These are phyloP conservation scores for Arenicola marina DNA, from an alignment of 2,888 invertebrate species.

Conservation along the genomic window DNA sequence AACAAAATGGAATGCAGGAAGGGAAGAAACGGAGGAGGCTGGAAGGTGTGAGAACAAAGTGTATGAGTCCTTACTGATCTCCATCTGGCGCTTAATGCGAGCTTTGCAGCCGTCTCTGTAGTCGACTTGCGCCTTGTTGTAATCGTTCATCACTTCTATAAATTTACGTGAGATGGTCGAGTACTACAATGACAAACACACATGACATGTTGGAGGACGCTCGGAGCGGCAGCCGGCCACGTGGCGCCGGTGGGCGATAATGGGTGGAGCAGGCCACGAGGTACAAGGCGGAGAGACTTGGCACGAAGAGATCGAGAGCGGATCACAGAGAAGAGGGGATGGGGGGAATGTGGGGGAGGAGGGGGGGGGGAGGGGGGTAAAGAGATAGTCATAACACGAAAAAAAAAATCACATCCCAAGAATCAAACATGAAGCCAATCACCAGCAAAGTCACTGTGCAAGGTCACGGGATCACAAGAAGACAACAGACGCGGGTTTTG, in stretches of 20 bases:
- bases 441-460: too few relatives aligned
- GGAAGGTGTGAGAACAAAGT: not conserved
- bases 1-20: not conserved
- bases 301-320: too few relatives aligned
- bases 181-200: constrained; percentile 45
- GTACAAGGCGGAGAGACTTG: too few relatives aligned
- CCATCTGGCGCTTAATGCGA: constrained; percentile 60
- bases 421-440: too few relatives aligned
- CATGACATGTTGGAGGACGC: not conserved
- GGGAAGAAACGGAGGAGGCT: not conserved
- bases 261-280: not conserved
- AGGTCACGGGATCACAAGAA: too few relatives aligned
- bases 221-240: not conserved
- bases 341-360: too few relatives aligned
- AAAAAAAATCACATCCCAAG: too few relatives aligned
- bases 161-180: constrained; percentile 60
- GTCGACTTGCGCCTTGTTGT: constrained; percentile 60
- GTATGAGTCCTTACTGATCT: constrained; percentile 54
- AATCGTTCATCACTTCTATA: constrained; percentile 60
- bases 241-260: not conserved
- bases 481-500: too few relatives aligned
- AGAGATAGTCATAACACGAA: too few relatives aligned
- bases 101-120: constrained; percentile 60
- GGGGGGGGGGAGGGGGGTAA: too few relatives aligned
- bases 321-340: too few relatives aligned